phyloP scores from a whole-genome alignment of 2,888 invertebrate genomes.

The Xylota segnis region DNA sequence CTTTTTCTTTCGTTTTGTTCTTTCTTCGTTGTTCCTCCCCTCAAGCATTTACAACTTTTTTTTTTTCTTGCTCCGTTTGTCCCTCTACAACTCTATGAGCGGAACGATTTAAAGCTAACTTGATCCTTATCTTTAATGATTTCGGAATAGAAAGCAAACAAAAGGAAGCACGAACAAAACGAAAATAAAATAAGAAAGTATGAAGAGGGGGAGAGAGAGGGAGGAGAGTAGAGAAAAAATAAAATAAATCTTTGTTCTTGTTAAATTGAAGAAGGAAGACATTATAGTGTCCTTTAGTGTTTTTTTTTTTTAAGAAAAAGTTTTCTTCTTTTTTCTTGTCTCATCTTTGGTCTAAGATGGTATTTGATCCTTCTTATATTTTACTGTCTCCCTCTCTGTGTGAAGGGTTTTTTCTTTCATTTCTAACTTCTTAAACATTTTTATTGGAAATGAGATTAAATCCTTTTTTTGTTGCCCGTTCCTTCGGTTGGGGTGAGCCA shows the following conservation, averaged over 20 bases:
- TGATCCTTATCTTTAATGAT: conserved; percentile 84
- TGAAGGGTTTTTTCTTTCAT: conserved; percentile 25
- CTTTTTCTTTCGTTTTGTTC: no score
- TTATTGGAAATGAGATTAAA: conserved; percentile 77
- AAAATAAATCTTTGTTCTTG: conserved; percentile 75
- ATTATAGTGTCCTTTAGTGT: conserved; percentile 75
- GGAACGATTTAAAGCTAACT: conserved; percentile 81
- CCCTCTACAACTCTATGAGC: conserved; percentile 41
- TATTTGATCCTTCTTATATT: conserved; percentile 74
- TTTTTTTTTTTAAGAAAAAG: conserved; percentile 30
- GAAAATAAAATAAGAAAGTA: conserved; percentile 32
- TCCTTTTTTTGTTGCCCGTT: conserved; percentile 56
- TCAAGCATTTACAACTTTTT: conserved; percentile 32
- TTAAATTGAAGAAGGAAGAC: conserved; percentile 76
- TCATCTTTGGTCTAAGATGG: conserved; percentile 62
- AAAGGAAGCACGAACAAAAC: conserved; percentile 58
- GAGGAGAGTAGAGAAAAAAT: conserved; percentile 16
- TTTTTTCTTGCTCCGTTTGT: neutral
- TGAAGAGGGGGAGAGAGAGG: neutral
- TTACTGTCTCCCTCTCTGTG: conserved; percentile 43
- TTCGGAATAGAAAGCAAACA: conserved; percentile 77
- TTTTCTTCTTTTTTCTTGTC: conserved; percentile 21
- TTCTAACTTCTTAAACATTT: conserved; percentile 74
- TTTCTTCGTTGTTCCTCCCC: conserved; percentile 17
- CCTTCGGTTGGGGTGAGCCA: conserved; percentile 41